Base-by-base conservation (phyloP, 2,113 vertebrate species). In the Melospiza georgiana region DNA sequence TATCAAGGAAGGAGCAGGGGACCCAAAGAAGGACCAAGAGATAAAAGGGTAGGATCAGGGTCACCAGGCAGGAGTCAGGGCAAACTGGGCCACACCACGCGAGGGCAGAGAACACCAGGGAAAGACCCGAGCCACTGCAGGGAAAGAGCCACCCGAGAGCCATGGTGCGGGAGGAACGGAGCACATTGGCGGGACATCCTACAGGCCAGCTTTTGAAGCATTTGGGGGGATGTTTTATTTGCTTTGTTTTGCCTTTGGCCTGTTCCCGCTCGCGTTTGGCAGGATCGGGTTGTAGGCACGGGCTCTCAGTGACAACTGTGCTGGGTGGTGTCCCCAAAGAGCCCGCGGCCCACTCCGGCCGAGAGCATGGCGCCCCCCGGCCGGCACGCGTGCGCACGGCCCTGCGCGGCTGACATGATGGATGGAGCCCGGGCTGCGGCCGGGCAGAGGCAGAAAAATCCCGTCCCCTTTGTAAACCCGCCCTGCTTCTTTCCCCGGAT, bases 391-490 rank as follows among this genome's bases (percentile, higher is more conserved):
- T 96, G 94, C 94, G 92, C 96, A 96, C 9, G 74, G 78, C 90
- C 27, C 18, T 3, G 76, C 92, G 24, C 8, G 69, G 43, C 37
- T 97, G 96, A 97, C 97, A 97, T 98, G 97, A 98, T 98, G 97
- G 98, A 98, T 98, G 59, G 96, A 94, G 78, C 67, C 78, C 93
- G 87, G 97, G 94, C 97, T 95, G 96, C 82, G 97, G 96, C 93
- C 93, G 83, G 92, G 94, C 92, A 95, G 81, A 80, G 52, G 90
- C 89, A 95, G 97, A 94, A 97, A 98, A 97, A 96, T 65, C 96
- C 97, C 94, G 63, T 93, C 91, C 79, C 96, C 96, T 97, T 98
- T 98, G 98, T 98, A 96, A 97, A 90, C 87, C 92, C 87, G 97
- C 96, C 97, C 96, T 97, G 94, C 98, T 98, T 86, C 95, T 91